Conservation (phyloP, 2,888 invertebrate species). For the Zaprionus bogoriensis region DNA sequence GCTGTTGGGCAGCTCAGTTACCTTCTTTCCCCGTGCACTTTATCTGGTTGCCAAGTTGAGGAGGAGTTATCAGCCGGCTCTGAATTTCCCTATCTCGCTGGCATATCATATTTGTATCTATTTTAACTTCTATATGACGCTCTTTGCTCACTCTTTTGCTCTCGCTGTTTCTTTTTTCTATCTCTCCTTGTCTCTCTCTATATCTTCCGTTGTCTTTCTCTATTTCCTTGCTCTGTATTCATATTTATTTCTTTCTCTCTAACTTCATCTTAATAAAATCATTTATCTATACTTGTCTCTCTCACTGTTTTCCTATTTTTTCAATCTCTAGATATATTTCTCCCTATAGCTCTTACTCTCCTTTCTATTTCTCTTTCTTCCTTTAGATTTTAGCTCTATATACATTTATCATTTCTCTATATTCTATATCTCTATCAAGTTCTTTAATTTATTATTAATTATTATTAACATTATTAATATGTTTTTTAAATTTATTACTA, state of each 20-base stretch:
- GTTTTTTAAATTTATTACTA: too few species aligned
- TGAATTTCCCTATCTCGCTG: not conserved
- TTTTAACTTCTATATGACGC: too few species aligned
- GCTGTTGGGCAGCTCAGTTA: too few species aligned
- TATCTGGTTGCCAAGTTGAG: not conserved
- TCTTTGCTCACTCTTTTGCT: accelerated
- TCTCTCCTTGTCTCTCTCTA: too few species aligned
- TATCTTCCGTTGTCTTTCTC: not conserved
- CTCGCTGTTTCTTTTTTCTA: not conserved
- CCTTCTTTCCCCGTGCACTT: not conserved
- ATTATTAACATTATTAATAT: too few species aligned
- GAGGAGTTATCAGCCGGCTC: not conserved
- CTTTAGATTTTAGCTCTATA: too few species aligned
- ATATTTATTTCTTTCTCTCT: not conserved
- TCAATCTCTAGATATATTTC: not conserved
- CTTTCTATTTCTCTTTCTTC: not conserved
- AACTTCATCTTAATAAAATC: not conserved
- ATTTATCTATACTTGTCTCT: accelerated
- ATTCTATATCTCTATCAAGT: too few species aligned
- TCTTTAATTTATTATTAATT: too few species aligned
- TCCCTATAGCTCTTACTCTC: not conserved
- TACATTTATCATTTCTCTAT: too few species aligned
- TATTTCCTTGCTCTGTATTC: too few species aligned
- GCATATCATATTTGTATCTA: not conserved
- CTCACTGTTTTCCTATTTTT: not conserved